Evolutionary conservation across 2,113 vertebrate genomes (phyloP).

Genomic region (Tursiops truncatus): DNA sequence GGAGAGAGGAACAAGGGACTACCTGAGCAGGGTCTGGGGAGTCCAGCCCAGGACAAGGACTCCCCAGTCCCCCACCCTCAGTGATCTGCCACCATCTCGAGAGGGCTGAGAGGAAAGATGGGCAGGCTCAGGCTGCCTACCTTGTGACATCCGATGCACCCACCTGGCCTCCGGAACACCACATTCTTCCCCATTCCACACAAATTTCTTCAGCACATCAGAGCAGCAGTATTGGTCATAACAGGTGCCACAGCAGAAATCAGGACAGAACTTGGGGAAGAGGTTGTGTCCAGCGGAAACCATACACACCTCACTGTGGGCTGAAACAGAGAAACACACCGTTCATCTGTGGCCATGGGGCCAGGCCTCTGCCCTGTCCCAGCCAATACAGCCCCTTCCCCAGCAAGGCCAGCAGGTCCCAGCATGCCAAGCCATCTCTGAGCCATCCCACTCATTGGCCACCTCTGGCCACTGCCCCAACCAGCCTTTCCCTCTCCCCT

Average conservation of each 20-base stretch:
- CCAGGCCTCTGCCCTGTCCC: neutral
- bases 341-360: neutral
- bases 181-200: neutral
- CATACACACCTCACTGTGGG: constrained; percentile 56
- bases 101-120: neutral
- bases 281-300: neutral
- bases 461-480: neutral
- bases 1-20: neutral
- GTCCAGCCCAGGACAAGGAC: neutral
- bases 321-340: constrained; percentile 61
- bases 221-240: constrained; percentile 69
- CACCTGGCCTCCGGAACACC: constrained; percentile 52
- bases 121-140: neutral
- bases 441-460: neutral
- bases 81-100: neutral
- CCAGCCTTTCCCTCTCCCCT: neutral
- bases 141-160: neutral
- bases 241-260: constrained; percentile 79
- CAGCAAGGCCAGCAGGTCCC: neutral
- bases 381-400: neutral
- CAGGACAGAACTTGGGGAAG: constrained; percentile 44
- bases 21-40: neutral
- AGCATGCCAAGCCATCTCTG: neutral
- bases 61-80: neutral
- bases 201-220: neutral